phyloP scores from a whole-genome alignment of 53 echinoderm and acorn worm genomes.

The Stichopus horrens region DNA sequence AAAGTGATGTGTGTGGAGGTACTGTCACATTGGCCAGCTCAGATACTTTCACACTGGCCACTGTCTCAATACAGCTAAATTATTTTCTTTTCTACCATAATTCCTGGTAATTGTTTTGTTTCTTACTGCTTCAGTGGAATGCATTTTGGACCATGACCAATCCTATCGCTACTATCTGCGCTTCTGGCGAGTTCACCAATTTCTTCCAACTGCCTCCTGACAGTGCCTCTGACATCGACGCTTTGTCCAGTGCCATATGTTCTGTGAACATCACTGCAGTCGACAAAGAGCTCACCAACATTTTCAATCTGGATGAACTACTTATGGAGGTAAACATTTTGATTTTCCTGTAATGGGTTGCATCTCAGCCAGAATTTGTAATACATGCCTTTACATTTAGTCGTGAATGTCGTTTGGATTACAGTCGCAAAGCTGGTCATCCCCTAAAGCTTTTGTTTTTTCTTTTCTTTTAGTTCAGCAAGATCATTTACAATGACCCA shows the following conservation, averaged over 20 bases:
- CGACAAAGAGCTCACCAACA: neutral
- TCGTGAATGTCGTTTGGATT: neutral
- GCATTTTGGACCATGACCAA: constrained; percentile 24
- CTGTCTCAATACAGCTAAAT: no score
- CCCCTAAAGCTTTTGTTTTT: neutral
- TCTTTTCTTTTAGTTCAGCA: neutral
- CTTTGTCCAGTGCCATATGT: constrained; percentile 54
- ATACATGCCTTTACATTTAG: no score
- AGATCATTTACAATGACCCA: constrained; percentile 39
- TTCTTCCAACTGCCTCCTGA: constrained; percentile 63
- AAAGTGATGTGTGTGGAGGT: no score
- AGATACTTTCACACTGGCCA: no score
- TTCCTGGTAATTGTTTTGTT: neutral
- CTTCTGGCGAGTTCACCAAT: constrained; percentile 57
- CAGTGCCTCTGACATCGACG: constrained; percentile 47
- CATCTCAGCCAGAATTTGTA: no score
- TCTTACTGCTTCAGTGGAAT: constrained; percentile 8
- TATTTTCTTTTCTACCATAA: neutral
- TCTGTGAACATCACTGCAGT: constrained; percentile 45
- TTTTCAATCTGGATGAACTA: constrained; percentile 14
- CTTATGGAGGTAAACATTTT: neutral
- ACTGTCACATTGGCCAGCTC: no score
- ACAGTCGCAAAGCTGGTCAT: neutral
- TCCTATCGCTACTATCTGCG: constrained; percentile 55
- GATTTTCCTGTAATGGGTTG: no score